Conservation (phyloP, 1,140 invertebrate genomes). For the Aphaenogaster ashmeadi region DNA sequence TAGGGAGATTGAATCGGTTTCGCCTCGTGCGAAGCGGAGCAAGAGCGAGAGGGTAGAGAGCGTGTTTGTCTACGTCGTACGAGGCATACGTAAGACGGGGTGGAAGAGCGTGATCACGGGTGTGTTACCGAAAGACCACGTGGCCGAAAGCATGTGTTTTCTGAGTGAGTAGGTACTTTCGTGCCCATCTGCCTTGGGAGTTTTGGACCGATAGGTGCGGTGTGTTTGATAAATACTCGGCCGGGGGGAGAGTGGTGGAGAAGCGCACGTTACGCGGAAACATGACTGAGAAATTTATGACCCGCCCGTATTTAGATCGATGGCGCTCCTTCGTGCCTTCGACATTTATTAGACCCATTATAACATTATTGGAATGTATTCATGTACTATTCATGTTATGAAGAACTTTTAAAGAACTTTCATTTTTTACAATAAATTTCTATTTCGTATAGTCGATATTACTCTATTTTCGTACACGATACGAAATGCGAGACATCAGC, state of each 20-base stretch:
- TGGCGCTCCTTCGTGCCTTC: background rate
- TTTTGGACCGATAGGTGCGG: conserved; percentile 76
- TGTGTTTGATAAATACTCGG: conserved; percentile 73
- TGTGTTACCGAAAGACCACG: conserved; percentile 75
- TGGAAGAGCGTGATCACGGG: conserved; percentile 74
- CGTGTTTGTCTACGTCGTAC: conserved; percentile 74
- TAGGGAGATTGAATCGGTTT: conserved; percentile 82
- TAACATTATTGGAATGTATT: background rate
- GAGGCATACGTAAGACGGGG: conserved; percentile 75
- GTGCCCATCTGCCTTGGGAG: conserved; percentile 71
- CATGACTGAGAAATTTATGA: conserved; percentile 59
- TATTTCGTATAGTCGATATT: background rate
- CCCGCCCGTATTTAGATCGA: background rate
- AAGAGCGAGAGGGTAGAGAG: conserved; percentile 64
- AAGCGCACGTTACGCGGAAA: conserved; percentile 47
- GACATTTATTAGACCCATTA: background rate
- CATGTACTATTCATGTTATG: background rate
- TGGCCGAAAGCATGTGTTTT: conserved; percentile 78
- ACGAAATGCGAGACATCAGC: conserved; percentile 28
- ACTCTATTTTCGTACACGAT: conserved; percentile 6
- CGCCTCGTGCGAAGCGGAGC: conserved; percentile 68
- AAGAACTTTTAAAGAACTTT: background rate
- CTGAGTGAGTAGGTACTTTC: conserved; percentile 78
- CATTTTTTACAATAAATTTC: background rate
- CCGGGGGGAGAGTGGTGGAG: background rate